Evolutionary conservation across 2,797 vertebrate genomes (phyloP), one percentile per base, ranked within the genome.

Genomic region (Melanotaenia pygmaea): DNA sequence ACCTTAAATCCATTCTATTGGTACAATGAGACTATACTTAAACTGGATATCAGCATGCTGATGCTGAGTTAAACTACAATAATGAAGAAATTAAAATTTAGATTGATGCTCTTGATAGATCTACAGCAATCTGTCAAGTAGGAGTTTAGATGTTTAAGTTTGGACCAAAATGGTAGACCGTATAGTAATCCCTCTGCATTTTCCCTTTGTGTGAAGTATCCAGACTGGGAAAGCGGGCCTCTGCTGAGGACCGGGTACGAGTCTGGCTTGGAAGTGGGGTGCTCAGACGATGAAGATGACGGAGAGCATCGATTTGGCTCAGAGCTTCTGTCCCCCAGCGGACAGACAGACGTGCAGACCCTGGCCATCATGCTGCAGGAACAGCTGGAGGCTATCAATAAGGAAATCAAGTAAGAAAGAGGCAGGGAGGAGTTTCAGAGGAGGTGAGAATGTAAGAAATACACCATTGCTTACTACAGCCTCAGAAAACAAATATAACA

Each of bases 281-380:
- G 94, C 89, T 92, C 96, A 32, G 90, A 95, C 64, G 57, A 96
- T 0, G 95, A 96, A 18, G 95, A 95, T 3, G 95, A 96, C 2
- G 89, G 94, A 26, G 93, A 94, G 5, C 90, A 67, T 28, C 91
- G 91, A 20, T 91, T 96, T 66, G 58, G 95, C n/a, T 94, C 95
- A 0, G 96, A 96, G 85, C 89, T 96, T 22, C 92, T 96, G 45
- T 96, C 96, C 6, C 96, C 96, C 18, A 96, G 94, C 0, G 96
- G 96, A 32, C 96, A 97, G 92, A 96, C 95, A 0, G 96, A 97
- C 0, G 96, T 96, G 71, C 96, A 97, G 93, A 97, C 96, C 0
- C 89, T 96, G 64, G 96, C 96, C 82, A 96, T 96, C 86, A 96
- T 97, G 96, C 94, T 97, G 76, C 96, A 96, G 93, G 94, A 96